Base-by-base conservation (phyloP, 2,797 vertebrate species). In the Sandelia bainsii region DNA sequence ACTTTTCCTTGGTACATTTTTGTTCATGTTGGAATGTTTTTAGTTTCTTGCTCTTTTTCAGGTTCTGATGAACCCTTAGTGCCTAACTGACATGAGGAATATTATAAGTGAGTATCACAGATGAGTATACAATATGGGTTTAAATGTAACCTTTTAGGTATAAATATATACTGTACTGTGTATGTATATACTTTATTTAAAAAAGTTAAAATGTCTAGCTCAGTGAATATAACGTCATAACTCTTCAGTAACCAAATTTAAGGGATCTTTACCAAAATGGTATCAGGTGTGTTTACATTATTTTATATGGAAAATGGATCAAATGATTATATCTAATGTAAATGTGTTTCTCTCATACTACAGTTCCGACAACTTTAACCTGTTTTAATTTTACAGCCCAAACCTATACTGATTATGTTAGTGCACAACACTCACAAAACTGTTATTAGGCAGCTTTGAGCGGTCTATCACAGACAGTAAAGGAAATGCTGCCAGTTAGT, bases 361-460 rank as follows among this genome's bases (percentile, higher is more conserved):
- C 17, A 19, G 3, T 44, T 19, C 2, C 13, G 1, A 44, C 17
- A 17, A 14, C 11, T 22, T 59, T 48, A 32, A 22, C 12, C 3
- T 58, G 54, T 54, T 62, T 63, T 56, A 59, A 27, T 46, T 64
- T 53, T 29, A 23, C 10, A 12, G 34, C 34, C 37, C 37, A 39
- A 6, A 12, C 3, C 37, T 39, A 10, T 39, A 12, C 12, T 39
- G 37, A 11, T 11, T 39, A 3, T 39, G 9, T 13, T 39, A 39
- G 2, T 4, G 3, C 7, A 29, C 22, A 42, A 6, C 10, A 1
- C 5, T 53, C 54, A 10, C 44, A 66, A 8, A 13, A 12, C 37
- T 37, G 5, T 37, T 29, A 29, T 29, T 29, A 3, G 29, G n/a
- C n/a, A n/a, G n/a, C n/a, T n/a, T n/a, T n/a, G n/a, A n/a, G n/a